A percentile compares a stretch with the other conserved stretches of the same genome.
These are phyloP conservation scores for Drosophila atripex DNA, from an alignment of 2,888 invertebrate genomes.

Conservation along the genomic window DNA sequence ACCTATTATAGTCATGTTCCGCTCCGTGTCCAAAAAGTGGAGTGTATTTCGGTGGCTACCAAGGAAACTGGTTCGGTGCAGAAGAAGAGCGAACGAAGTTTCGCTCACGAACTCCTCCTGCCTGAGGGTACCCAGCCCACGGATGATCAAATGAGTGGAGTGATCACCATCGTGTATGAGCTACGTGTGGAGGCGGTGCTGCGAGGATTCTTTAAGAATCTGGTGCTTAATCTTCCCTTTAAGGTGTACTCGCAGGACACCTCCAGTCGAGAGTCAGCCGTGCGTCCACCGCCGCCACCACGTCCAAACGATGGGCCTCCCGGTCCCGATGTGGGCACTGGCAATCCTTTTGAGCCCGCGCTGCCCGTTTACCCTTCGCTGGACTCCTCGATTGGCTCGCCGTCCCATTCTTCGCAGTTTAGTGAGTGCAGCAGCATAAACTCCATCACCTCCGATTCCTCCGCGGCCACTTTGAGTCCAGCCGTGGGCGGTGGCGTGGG, in stretches of 20 bases:
- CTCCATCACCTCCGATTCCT: slow-evolving; percentile 82
- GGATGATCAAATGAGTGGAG: slow-evolving; percentile 74
- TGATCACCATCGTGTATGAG: slow-evolving; percentile 81
- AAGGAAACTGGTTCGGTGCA: slow-evolving; percentile 83
- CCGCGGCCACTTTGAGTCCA: slow-evolving; percentile 80
- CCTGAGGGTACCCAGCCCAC: slow-evolving; percentile 82
- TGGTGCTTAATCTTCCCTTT: slow-evolving; percentile 80
- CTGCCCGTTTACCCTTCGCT: slow-evolving; percentile 68
- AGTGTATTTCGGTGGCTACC: slow-evolving; percentile 79
- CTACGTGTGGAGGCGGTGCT: slow-evolving; percentile 83
- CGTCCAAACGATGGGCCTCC: slow-evolving; percentile 62
- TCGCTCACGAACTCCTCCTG: slow-evolving; percentile 82
- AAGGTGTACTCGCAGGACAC: slow-evolving; percentile 78
- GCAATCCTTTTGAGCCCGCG: slow-evolving; percentile 79
- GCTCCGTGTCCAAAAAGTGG: slow-evolving; percentile 76
- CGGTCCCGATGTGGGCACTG: slow-evolving; percentile 47
- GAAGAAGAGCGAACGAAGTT: slow-evolving; percentile 82
- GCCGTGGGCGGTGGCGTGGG: slow-evolving; percentile 65
- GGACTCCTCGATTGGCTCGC: slow-evolving; percentile 80
- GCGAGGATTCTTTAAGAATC: slow-evolving; percentile 83
- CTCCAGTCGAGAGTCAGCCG: slow-evolving; percentile 40
- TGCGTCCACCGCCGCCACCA: slow-evolving; percentile 61
- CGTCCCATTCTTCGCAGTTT: slow-evolving; percentile 80
- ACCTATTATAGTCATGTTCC: slow-evolving; percentile 81
- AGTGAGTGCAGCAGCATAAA: slow-evolving; percentile 82